Base-by-base conservation (phyloP, 1,140 invertebrate genomes). In the Hermetia illucens region DNA sequence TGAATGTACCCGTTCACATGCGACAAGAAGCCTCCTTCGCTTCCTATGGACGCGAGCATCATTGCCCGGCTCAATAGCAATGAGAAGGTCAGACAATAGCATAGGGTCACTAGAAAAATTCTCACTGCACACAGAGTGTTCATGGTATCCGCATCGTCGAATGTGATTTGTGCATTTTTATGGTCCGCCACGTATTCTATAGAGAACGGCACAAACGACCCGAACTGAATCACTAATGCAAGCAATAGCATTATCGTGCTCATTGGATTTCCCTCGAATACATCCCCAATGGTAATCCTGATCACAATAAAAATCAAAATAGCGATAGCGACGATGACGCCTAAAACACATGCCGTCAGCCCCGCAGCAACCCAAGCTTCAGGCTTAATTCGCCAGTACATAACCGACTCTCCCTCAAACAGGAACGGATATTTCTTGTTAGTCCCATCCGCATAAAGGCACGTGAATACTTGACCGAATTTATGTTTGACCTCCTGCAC, bases 1-100 rank as follows among this genome's bases (percentile, higher is more conserved):
- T 75, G 72, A 10, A 75, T 68, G 2, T 69, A 53, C 16, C 71
- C 69, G 30, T 72, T 71, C 4, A 75, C 64, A 40, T 75, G 72
- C 2, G 72, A 72, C 30, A 73, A 65, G 31, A 74, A 68, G 3
- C 71, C 71, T 0, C 66, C 64, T 43, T 70, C 68, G 19, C 64
- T 64, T 16, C 66, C 69, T 17, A 71, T 68, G 0, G 69, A 70
- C 13, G 70, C 64, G 10, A 77, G 49, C 36, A 74, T 63, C 35
- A 74, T 64, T 15, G 67, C 63, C 24, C 74, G 63, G 10, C 69
- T 59, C 3, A 75, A 51, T 6, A 75, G 47, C 19, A 71, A 50
- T 4, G 69, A 69, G 45, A 74, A 71, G 8, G 63, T 59, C 4
- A 68, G 52, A 13, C 69, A 63, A 40, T 72, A 74, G n/a, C 65